These are phyloP conservation scores for Tenualosa ilisha DNA, from an alignment of 2,797 vertebrate species.

Conservation along the genomic window DNA sequence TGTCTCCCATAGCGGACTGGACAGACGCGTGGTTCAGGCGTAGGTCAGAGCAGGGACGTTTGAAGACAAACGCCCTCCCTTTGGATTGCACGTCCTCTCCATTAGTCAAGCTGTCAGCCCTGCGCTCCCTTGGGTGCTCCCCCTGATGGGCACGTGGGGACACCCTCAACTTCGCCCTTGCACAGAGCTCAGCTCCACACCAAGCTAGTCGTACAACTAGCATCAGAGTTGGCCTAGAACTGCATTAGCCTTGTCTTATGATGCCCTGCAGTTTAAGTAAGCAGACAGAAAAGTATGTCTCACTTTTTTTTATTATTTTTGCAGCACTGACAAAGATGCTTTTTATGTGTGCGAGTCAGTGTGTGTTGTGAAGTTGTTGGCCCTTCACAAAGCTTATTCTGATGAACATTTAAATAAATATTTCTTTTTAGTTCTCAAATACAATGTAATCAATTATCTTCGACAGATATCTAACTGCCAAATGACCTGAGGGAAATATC, in stretches of 20 bases:
- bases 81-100: conserved; percentile 44
- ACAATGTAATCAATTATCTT: not conserved
- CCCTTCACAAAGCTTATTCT: not conserved
- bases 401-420: not conserved
- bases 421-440: not conserved
- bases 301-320: not conserved
- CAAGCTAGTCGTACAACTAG: not conserved
- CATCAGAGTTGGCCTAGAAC: not conserved
- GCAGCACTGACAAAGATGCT: not conserved
- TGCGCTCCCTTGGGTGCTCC: conserved; percentile 53
- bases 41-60: conserved; percentile 27
- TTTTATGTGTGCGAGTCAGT: not conserved
- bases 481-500: not conserved
- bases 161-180: conserved; percentile 32
- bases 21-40: conserved; percentile 3
- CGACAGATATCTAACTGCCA: not conserved
- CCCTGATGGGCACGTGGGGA: conserved; percentile 38
- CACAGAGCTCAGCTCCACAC: conserved; percentile 31
- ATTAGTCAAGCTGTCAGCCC: conserved; percentile 62
- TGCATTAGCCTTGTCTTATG: conserved; percentile 45
- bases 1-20: not conserved
- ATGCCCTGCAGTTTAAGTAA: conserved; percentile 32
- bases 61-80: conserved; percentile 40
- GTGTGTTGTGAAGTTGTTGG: not conserved
- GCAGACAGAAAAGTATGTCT: not conserved